Evolutionary conservation across 2,113 vertebrate species (phyloP).

Genomic region (Camelus dromedarius): DNA sequence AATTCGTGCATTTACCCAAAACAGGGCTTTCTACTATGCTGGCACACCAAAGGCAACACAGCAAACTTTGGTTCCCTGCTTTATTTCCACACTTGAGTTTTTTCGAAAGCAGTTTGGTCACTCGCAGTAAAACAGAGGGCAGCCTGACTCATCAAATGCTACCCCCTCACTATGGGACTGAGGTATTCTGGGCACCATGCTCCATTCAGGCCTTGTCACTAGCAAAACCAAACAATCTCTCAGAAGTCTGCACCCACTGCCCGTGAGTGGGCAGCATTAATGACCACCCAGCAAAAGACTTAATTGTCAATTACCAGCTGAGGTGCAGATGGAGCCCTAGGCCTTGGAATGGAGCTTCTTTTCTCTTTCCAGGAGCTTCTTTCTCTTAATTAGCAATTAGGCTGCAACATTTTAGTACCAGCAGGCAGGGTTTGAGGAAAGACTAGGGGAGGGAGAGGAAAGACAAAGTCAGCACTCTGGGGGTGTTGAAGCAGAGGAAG

Average conservation of each 20-base stretch:
- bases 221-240: background rate
- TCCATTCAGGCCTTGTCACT: background rate
- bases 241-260: background rate
- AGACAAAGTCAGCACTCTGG: background rate
- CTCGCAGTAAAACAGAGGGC: background rate
- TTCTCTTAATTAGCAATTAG: slow-evolving; percentile 28
- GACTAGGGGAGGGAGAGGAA: background rate
- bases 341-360: background rate
- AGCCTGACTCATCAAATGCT: background rate
- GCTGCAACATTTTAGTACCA: background rate
- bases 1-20: background rate
- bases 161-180: background rate
- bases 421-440: background rate
- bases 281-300: slow-evolving; percentile 1
- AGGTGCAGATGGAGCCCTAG: background rate
- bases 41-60: background rate
- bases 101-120: slow-evolving; percentile 42
- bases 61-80: background rate
- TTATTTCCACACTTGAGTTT: background rate
- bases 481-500: background rate
- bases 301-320: background rate
- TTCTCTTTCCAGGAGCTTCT: background rate
- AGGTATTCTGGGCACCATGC: background rate
- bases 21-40: background rate
- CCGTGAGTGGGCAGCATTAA: background rate